These are phyloP conservation scores for Lycia hirtaria DNA, from an alignment of 2,888 invertebrate genomes.

Conservation along the genomic window DNA sequence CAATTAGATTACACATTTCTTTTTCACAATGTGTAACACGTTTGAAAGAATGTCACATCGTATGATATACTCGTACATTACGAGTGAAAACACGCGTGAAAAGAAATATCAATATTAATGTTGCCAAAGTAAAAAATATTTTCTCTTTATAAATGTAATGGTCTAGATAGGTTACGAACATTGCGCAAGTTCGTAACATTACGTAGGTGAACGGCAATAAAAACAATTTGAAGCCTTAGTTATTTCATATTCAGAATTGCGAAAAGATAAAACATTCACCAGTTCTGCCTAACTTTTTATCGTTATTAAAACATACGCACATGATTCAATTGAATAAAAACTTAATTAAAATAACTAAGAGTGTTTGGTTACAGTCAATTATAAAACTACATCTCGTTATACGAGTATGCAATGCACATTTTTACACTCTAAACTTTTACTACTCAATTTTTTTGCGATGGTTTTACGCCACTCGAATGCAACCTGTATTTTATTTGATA, in stretches of 20 bases:
- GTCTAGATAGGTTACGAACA: constrained; percentile 9
- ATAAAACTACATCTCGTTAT: too few relatives aligned
- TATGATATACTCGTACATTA: neutral
- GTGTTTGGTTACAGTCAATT: neutral
- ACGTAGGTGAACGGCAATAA: constrained; percentile 10
- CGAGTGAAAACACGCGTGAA: neutral
- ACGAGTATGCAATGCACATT: too few relatives aligned
- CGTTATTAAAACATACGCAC: constrained; percentile 3
- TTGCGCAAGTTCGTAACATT: constrained; percentile 15
- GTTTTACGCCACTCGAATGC: too few relatives aligned
- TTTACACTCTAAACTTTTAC: too few relatives aligned
- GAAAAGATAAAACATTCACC: constrained; percentile 10
- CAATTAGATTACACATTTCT: neutral
- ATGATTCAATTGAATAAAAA: neutral
- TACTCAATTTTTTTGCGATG: too few relatives aligned
- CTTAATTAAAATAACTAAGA: neutral
- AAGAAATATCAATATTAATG: constrained; percentile 15
- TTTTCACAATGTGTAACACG: neutral
- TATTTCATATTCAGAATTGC: constrained; percentile 15
- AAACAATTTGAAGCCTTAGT: constrained; percentile 23
- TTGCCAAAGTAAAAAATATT: constrained; percentile 19
- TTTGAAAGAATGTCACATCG: constrained; percentile 2
- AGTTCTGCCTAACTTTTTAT: neutral
- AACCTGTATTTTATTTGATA: too few relatives aligned
- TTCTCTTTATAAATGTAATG: constrained; percentile 13